A percentile compares a stretch with the other conserved stretches of the same genome.
Conservation (phyloP, 2,113 vertebrate genomes). For the Myiagra hebetior region DNA sequence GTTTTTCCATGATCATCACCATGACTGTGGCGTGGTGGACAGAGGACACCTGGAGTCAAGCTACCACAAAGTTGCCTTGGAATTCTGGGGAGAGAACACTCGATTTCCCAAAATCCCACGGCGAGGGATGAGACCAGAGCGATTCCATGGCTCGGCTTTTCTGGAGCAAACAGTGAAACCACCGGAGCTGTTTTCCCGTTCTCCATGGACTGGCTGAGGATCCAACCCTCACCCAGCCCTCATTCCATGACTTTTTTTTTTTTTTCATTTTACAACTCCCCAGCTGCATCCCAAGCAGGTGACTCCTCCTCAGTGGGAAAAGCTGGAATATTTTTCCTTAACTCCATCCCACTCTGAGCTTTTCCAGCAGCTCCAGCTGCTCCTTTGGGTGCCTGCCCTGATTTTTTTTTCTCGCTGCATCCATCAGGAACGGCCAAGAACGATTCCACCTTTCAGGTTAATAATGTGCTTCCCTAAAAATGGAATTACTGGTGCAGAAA, state of each 20-base stretch:
- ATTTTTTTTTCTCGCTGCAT: background rate
- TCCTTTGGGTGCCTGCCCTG: background rate
- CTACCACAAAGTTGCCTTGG: background rate
- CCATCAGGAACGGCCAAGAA: background rate
- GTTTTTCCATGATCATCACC: background rate
- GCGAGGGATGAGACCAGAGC: rapidly evolving
- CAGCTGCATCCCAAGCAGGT: background rate
- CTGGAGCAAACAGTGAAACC: background rate
- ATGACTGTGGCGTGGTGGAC: rapidly evolving
- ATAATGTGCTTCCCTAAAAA: background rate
- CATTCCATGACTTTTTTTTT: background rate
- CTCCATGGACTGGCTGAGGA: background rate
- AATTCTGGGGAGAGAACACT: background rate
- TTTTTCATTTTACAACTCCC: background rate
- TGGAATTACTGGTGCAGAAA: background rate
- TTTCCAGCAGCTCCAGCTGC: background rate
- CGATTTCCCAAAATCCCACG: background rate
- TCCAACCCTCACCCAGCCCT: background rate
- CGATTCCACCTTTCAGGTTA: background rate
- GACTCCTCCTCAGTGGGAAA: background rate
- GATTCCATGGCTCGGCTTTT: rapidly evolving
- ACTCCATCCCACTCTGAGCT: background rate
- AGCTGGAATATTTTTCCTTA: background rate
- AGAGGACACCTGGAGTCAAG: background rate
- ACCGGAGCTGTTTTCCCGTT: rapidly evolving